phyloP scores from a whole-genome alignment of 2,888 invertebrate species.

The Bombyx huttoni region DNA sequence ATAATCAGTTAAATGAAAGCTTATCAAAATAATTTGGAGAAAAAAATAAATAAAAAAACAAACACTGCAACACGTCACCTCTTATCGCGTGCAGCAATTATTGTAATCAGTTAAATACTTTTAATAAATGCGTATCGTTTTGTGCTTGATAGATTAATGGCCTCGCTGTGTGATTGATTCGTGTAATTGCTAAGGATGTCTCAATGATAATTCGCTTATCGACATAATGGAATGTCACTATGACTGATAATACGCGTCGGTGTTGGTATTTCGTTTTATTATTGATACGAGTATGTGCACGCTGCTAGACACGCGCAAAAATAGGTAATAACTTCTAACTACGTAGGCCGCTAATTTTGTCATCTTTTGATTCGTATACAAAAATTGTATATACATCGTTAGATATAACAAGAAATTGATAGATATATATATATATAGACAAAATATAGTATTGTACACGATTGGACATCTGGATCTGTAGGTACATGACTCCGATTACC shows the following conservation, averaged over 20 bases:
- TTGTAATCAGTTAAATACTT: neutral
- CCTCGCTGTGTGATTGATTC: neutral
- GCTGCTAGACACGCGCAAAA: too few relatives aligned
- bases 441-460: too few relatives aligned
- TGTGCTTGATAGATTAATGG: neutral
- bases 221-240: slow-evolving; percentile 4
- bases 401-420: too few relatives aligned
- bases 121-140: neutral
- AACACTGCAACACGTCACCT: neutral
- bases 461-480: too few relatives aligned
- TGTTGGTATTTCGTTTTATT: neutral
- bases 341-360: too few relatives aligned
- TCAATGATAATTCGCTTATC: neutral
- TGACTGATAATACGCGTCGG: neutral
- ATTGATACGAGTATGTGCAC: too few relatives aligned
- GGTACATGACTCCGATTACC: too few relatives aligned
- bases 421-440: too few relatives aligned
- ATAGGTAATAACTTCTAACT: too few relatives aligned
- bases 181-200: neutral
- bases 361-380: too few relatives aligned
- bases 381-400: too few relatives aligned
- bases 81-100: neutral
- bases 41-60: neutral
- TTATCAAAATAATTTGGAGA: neutral
- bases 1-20: too few relatives aligned